Evolutionary conservation across 2,797 vertebrate species (phyloP).

Genomic region (Anguilla anguilla): DNA sequence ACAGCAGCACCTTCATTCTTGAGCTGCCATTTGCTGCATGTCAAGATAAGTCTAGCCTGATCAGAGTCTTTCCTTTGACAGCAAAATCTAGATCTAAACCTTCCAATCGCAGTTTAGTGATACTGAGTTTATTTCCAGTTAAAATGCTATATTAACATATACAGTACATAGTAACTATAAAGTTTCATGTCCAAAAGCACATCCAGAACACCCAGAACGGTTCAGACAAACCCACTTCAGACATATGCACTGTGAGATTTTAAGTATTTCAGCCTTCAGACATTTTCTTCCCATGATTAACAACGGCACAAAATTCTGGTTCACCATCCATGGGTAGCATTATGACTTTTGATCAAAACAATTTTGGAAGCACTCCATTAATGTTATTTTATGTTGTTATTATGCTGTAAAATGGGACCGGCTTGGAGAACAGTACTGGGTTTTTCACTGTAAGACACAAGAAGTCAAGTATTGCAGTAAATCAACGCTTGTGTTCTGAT

Average conservation of each 20-base stretch:
- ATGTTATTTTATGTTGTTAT: not conserved
- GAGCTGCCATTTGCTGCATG: not conserved
- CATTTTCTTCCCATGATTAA: not conserved
- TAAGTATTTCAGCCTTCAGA: not conserved
- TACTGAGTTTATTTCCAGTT: too few species aligned
- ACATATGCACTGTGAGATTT: not conserved
- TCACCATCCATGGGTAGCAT: not conserved
- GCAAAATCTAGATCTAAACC: too few species aligned
- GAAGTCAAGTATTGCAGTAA: slow-evolving; percentile 31
- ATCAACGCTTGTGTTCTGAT: slow-evolving; percentile 29
- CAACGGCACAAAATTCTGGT: not conserved
- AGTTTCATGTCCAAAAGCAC: not conserved
- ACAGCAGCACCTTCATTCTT: not conserved
- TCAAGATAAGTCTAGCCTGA: not conserved
- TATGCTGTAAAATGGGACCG: not conserved
- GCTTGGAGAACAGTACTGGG: not conserved
- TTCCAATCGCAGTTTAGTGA: too few species aligned
- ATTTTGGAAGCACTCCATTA: not conserved
- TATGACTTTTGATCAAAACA: too few species aligned
- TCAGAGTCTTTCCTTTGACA: too few species aligned
- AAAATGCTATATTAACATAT: too few species aligned
- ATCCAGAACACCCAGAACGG: not conserved
- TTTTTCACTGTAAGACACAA: not conserved
- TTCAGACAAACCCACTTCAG: not conserved
- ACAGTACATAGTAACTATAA: too few species aligned